Evolutionary conservation across 2,113 vertebrate genomes (phyloP), one percentile per base, ranked within the genome.

Genomic region (Ageneiosus marmoratus): DNA sequence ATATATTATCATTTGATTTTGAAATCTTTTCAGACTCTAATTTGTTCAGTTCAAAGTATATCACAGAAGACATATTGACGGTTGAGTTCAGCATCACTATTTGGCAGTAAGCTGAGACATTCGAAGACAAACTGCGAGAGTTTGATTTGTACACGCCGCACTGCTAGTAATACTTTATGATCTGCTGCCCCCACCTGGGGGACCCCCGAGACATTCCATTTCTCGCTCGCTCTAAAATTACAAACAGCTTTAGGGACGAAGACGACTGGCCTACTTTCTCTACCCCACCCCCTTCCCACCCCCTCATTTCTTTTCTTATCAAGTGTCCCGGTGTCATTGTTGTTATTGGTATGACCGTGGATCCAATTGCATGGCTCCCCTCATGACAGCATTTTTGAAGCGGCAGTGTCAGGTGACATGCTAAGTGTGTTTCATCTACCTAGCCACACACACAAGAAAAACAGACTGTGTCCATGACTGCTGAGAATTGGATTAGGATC

Each of bases 101-200:
- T 87, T 87, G 79, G 75, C 87, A 83, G 44, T 29, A 53, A 32
- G 41, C 69, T 77, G 81, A 81, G 85, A 82, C 83, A 89, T 88
- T 87, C 84, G 83, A 76, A 75, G 79, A 58, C 70, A 80, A 74
- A 74, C 65, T 85, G 88, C 83, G 79, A 89, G 62, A 48, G 82
- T 79, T 58, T 74, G 80, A 79, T 83, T 73, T 82, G 75, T 63
- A 24, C 41, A n/a, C 22, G n/a, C 74, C 18, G 15, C 27, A 41
- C 27, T 77, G 29, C 73, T 62, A 65, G 44, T 60, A 76, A 62
- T 88, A 77, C 60, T 65, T 83, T 84, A 74, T 65, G 82, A 79
- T 86, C 86, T 88, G 72, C 88, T 89, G 89, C 87, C 88, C 85
- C 87, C 89, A 88, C 75, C 88, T 89, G 89, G 89, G 83, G 70